These are phyloP conservation scores for Hyperopisus bebe DNA, from an alignment of 2,113 vertebrate genomes.

Conservation along the genomic window DNA sequence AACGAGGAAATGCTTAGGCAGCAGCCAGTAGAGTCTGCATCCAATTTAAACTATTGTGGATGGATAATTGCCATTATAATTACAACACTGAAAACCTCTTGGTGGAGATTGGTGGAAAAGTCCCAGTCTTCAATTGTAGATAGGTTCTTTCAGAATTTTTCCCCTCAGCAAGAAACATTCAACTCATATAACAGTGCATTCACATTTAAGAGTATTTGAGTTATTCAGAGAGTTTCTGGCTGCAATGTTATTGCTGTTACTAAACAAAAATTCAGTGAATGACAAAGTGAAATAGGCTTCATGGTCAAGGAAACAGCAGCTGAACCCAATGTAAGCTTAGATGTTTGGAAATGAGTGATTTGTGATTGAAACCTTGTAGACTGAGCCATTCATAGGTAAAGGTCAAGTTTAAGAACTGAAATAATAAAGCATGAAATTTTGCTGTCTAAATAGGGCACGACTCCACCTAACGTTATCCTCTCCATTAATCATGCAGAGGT, in stretches of 20 bases:
- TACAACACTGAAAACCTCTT: not conserved
- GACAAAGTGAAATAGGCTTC: not conserved
- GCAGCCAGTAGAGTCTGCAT: not conserved
- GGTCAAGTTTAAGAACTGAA: conserved; percentile 21
- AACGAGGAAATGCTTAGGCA: not conserved
- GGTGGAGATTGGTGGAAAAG: not conserved
- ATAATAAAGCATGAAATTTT: conserved; percentile 49
- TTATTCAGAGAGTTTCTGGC: not conserved
- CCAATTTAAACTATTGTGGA: not conserved
- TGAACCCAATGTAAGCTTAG: not conserved
- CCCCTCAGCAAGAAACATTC: not conserved
- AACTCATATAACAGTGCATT: not conserved
- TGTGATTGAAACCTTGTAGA: not conserved
- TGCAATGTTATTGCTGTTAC: not conserved
- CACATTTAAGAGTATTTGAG: not conserved
- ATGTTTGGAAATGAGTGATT: not conserved
- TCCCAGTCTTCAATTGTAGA: not conserved
- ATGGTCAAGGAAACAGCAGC: not conserved
- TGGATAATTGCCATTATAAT: not conserved
- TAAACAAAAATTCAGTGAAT: not conserved
- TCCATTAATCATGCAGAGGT: not conserved
- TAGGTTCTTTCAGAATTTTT: not conserved
- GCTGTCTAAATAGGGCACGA: conserved; percentile 29
- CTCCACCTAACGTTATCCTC: not conserved
- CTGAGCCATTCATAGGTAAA: not conserved